phyloP scores from a whole-genome alignment of 64 coral and sea anemone genomes.

The Hydrozoanthus tunicans region DNA sequence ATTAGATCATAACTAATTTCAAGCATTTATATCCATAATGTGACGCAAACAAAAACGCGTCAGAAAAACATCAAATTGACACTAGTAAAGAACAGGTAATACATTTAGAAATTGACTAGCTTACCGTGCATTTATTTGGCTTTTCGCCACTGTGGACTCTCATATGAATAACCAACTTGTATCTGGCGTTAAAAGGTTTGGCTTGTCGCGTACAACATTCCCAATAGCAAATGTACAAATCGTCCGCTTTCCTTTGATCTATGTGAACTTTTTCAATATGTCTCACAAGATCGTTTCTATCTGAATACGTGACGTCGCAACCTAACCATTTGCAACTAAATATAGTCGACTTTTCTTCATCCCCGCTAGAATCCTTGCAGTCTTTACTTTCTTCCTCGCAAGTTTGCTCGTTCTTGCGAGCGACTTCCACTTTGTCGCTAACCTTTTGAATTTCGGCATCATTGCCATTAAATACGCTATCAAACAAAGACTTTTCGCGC shows the following conservation, averaged over 20 bases:
- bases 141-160: slow-evolving; percentile 96
- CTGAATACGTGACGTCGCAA: slow-evolving; percentile 80
- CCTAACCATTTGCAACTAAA: slow-evolving; percentile 85
- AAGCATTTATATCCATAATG: slow-evolving; percentile 6
- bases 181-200: slow-evolving; percentile 92
- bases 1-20: slow-evolving; percentile 8
- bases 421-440: slow-evolving; percentile 24
- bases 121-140: slow-evolving; percentile 98
- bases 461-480: slow-evolving; percentile 23
- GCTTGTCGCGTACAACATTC: slow-evolving; percentile 85
- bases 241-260: slow-evolving; percentile 96
- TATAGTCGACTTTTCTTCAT: slow-evolving; percentile 53
- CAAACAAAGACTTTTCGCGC: slow-evolving; percentile 37
- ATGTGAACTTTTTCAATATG: slow-evolving; percentile 99
- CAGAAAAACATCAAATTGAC: slow-evolving; percentile 52
- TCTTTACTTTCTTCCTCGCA: slow-evolving; percentile 44
- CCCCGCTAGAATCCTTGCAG: slow-evolving; percentile 61
- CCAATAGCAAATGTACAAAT: slow-evolving; percentile 98
- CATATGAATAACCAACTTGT: slow-evolving; percentile 99
- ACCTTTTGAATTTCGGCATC: slow-evolving; percentile 21
- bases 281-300: slow-evolving; percentile 94
- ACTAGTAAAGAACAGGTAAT: slow-evolving; percentile 20
- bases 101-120: slow-evolving; percentile 32
- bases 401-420: slow-evolving; percentile 45
- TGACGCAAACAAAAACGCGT: slow-evolving; percentile 44